Conservation (phyloP, 2,113 vertebrate genomes). For the Mormyrus lacerda region DNA sequence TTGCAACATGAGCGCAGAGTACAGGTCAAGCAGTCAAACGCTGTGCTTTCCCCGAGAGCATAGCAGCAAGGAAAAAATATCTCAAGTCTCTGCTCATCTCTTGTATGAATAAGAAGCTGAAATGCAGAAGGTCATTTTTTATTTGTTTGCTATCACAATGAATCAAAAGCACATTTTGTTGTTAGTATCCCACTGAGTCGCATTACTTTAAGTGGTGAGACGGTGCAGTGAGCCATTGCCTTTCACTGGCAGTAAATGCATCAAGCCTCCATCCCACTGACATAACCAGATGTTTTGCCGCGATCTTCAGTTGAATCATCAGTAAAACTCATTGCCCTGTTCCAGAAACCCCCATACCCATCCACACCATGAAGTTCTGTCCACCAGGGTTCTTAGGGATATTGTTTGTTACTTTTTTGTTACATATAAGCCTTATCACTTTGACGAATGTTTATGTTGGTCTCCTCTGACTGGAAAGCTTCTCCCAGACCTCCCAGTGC, state of each 20-base stretch:
- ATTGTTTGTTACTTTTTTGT: not conserved
- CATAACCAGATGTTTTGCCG: not conserved
- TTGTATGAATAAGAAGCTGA: not conserved
- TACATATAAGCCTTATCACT: not conserved
- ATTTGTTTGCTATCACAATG: not conserved
- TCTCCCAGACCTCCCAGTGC: not conserved
- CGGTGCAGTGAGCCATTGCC: not conserved
- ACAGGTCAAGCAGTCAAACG: constrained; percentile 1
- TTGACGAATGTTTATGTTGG: not conserved
- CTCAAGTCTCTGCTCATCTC: not conserved
- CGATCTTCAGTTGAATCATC: not conserved
- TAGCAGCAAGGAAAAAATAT: not conserved
- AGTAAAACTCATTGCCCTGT: not conserved
- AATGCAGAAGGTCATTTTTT: not conserved
- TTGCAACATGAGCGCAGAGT: not conserved
- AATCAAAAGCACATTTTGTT: not conserved
- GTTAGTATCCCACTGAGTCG: not conserved
- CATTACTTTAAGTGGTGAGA: not conserved
- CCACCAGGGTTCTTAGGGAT: not conserved
- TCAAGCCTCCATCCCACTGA: not conserved
- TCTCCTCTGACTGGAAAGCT: not conserved
- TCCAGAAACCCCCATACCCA: not conserved
- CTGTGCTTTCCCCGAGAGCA: not conserved
- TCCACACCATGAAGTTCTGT: not conserved
- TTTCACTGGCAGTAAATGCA: not conserved